phyloP scores from a whole-genome alignment of 1,140 invertebrate genomes.

The Sarcophaga peregrina region DNA sequence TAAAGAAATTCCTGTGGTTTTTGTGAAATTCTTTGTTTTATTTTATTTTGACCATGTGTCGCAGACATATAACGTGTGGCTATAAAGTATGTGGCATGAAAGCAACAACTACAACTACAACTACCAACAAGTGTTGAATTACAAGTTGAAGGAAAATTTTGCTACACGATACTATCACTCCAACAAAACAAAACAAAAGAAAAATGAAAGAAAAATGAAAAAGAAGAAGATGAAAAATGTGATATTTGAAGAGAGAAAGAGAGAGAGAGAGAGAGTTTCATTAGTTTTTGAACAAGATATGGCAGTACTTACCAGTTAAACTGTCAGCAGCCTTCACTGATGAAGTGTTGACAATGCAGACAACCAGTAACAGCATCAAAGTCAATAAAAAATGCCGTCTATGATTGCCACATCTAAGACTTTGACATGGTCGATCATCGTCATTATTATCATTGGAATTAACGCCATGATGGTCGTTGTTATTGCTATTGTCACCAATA shows the following conservation, averaged over 20 bases:
- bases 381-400: conserved; percentile 30
- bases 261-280: neutral
- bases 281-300: too few species aligned
- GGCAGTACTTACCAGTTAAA: conserved; percentile 23
- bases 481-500: too few species aligned
- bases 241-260: neutral
- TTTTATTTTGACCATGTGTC: neutral
- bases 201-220: too few species aligned
- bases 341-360: conserved; percentile 35
- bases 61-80: too few species aligned
- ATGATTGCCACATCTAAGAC: neutral
- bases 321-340: conserved; percentile 35
- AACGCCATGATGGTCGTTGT: neutral
- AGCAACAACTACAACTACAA: neutral
- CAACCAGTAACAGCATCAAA: conserved; percentile 34
- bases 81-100: neutral
- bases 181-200: too few species aligned
- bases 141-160: neutral
- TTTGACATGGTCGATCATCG: neutral
- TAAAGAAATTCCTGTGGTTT: too few species aligned
- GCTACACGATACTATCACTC: too few species aligned
- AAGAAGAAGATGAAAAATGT: too few species aligned
- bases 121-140: neutral
- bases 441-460: neutral
- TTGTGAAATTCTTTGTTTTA: neutral